These are phyloP conservation scores for Heliconius eleuchia DNA, from an alignment of 1,140 invertebrate genomes.

Conservation along the genomic window DNA sequence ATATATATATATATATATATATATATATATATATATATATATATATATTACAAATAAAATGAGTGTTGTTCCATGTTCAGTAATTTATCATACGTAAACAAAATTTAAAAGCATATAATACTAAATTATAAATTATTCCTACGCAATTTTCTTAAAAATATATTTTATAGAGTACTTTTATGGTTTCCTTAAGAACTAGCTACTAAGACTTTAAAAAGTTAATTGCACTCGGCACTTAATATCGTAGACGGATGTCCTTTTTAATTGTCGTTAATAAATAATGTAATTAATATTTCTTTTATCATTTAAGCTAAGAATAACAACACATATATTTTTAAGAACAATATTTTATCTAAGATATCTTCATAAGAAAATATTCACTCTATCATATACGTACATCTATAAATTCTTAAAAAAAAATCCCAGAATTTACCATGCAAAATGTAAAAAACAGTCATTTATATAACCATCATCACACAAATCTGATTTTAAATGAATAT, in stretches of 20 bases:
- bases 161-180: background rate
- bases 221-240: background rate
- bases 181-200: background rate
- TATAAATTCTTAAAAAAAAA: too few species aligned
- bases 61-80: background rate
- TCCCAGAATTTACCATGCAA: background rate
- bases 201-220: background rate
- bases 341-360: too few species aligned
- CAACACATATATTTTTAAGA: too few species aligned
- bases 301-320: too few species aligned
- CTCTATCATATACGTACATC: too few species aligned
- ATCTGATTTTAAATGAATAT: conserved; percentile 18
- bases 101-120: background rate
- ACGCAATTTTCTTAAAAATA: background rate
- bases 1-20: too few species aligned
- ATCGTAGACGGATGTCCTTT: conserved; percentile 1
- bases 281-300: background rate
- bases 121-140: background rate
- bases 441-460: background rate
- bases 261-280: background rate
- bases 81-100: background rate
- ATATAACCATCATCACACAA: background rate
- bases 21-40: too few species aligned
- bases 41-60: background rate
- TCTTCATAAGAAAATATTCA: too few species aligned